Base-by-base conservation (phyloP, 2,888 invertebrate species). In the Agelastica alni region DNA sequence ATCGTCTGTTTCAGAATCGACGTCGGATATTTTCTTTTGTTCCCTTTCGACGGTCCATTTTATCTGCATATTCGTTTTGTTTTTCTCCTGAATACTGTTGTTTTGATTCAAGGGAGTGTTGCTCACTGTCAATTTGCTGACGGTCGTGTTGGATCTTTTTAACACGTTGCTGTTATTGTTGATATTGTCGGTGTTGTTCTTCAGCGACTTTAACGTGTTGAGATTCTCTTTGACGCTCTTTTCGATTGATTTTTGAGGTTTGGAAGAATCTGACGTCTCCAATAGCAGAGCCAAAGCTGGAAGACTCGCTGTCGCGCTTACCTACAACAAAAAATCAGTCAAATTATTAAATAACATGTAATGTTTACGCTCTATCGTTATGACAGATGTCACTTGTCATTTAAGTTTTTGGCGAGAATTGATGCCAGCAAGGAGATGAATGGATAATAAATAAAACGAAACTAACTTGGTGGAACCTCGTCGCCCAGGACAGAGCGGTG, bases 391-490 rank as follows among this genome's bases (percentile, higher is more conserved):
- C n/a, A n/a, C n/a, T n/a, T n/a, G n/a, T n/a, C n/a, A n/a, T n/a
- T n/a, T n/a, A n/a, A n/a, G n/a, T n/a, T n/a, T n/a, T n/a, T n/a
- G n/a, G n/a, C n/a, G n/a, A n/a, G n/a, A n/a, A n/a, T n/a, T n/a
- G n/a, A n/a, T n/a, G n/a, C n/a, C n/a, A n/a, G n/a, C n/a, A n/a
- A n/a, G n/a, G n/a, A n/a, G n/a, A n/a, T n/a, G n/a, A n/a, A n/a
- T n/a, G n/a, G n/a, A n/a, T n/a, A n/a, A n/a, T n/a, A n/a, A n/a
- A n/a, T n/a, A n/a, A n/a, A n/a, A n/a, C n/a, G n/a, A n/a, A n/a
- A 3, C 89, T 90, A 0, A 92, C 91, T 70, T 90, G 88, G 68
- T 90, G 84, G 69, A 89, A 93, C 56, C 92, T 82, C 58, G 87
- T 88, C 0, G 86, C 80, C 88, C 88, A 88, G 60, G 73, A 70